These are phyloP conservation scores for Didymodactylos carnosus DNA, from an alignment of 2,888 invertebrate species.

Conservation along the genomic window DNA sequence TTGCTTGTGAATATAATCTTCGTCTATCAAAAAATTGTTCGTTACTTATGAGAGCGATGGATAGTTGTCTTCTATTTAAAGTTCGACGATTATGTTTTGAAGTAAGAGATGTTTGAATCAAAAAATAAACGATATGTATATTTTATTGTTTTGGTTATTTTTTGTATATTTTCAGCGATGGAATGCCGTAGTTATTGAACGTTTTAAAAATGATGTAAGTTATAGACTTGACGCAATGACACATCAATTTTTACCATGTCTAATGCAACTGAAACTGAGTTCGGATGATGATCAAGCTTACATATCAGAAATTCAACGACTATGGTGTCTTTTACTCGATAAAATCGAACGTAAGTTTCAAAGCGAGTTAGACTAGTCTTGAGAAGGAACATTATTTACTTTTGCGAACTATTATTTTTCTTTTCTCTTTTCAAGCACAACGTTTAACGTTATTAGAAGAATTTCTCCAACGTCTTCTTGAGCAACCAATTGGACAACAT, in stretches of 20 bases:
- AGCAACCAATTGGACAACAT: slow-evolving; percentile 5
- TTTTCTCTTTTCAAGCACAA: not conserved
- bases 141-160: not conserved
- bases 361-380: not conserved
- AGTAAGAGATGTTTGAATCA: no score
- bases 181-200: not conserved
- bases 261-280: slow-evolving; percentile 1
- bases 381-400: not conserved
- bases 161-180: not conserved
- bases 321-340: slow-evolving; percentile 8
- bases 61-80: not conserved
- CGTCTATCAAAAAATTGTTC: not conserved
- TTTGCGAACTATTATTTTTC: not conserved
- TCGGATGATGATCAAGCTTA: slow-evolving; percentile 4
- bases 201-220: not conserved
- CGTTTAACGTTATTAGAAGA: slow-evolving; percentile 1
- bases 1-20: slow-evolving; percentile 12
- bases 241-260: slow-evolving; percentile 12
- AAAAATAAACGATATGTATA: no score
- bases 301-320: slow-evolving; percentile 6
- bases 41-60: not conserved
- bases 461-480: slow-evolving; percentile 2
- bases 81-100: not conserved
- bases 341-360: not conserved
- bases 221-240: slow-evolving; percentile 9